These are phyloP conservation scores for Dascyllus trimaculatus DNA, from an alignment of 2,113 vertebrate genomes.

Conservation along the genomic window DNA sequence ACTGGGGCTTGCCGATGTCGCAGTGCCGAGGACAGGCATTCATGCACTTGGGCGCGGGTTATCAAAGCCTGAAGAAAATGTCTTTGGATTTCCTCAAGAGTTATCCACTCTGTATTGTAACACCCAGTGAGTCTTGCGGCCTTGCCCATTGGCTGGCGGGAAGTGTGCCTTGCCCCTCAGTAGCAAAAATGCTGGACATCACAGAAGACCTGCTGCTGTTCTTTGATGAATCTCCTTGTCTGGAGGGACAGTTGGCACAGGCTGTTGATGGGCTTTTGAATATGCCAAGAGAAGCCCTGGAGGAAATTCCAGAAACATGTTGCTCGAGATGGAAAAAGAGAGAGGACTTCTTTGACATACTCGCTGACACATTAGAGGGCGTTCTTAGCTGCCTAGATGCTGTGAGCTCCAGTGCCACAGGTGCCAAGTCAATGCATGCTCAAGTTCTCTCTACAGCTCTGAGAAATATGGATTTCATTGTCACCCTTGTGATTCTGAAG, in stretches of 20 bases:
- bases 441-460: conserved; percentile 89
- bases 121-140: conserved; percentile 93
- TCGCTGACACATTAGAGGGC: conserved; percentile 92
- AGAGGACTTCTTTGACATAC: conserved; percentile 93
- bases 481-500: conserved; percentile 92
- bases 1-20: conserved; percentile 95
- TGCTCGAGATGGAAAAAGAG: conserved; percentile 92
- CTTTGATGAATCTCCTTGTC: conserved; percentile 87
- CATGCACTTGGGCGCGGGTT: conserved; percentile 89
- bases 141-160: conserved; percentile 93
- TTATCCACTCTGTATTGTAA: conserved; percentile 91
- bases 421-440: conserved; percentile 85
- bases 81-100: conserved; percentile 89
- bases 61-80: conserved; percentile 92
- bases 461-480: conserved; percentile 92
- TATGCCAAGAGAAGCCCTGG: conserved; percentile 83
- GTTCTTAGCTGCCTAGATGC: conserved; percentile 91
- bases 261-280: conserved; percentile 85
- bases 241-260: conserved; percentile 88
- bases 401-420: conserved; percentile 82
- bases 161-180: conserved; percentile 87
- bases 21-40: conserved; percentile 95
- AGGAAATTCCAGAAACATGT: conserved; percentile 90
- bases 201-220: conserved; percentile 91
- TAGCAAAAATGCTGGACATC: conserved; percentile 89